Conservation (phyloP, 1,140 invertebrate species). For the Lithobius niger region DNA sequence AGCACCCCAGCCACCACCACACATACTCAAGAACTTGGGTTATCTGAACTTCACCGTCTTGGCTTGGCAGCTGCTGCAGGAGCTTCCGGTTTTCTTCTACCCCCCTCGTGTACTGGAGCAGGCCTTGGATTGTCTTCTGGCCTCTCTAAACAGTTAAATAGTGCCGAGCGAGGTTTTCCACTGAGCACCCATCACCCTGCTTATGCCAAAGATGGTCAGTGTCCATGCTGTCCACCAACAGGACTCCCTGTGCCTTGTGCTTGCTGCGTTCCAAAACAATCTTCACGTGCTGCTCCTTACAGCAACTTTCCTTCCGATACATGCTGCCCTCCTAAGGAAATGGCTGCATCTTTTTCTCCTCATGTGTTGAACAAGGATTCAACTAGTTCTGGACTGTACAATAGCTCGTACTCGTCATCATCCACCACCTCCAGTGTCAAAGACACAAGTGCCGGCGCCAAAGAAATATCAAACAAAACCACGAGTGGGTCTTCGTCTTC, state of each 20-base stretch:
- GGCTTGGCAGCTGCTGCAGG: neutral
- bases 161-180: neutral
- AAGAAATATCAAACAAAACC: no score
- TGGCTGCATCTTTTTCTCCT: no score
- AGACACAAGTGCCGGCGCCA: no score
- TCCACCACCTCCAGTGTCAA: no score
- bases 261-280: slow-evolving; percentile 14
- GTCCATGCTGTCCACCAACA: slow-evolving; percentile 8
- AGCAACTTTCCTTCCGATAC: no score
- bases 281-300: slow-evolving; percentile 6
- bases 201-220: neutral
- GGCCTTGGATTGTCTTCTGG: no score
- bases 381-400: no score
- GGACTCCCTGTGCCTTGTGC: slow-evolving; percentile 13
- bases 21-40: neutral
- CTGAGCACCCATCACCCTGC: neutral
- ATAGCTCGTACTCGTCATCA: no score
- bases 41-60: neutral
- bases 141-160: neutral
- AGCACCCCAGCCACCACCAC: neutral
- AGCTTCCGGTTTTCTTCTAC: neutral
- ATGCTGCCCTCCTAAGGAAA: no score
- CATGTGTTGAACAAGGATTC: no score
- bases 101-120: neutral
- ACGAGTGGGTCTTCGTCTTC: no score